Evolutionary conservation across 2,797 vertebrate genomes (phyloP), one percentile per base, ranked within the genome.

Genomic region (Syngnathus acus): DNA sequence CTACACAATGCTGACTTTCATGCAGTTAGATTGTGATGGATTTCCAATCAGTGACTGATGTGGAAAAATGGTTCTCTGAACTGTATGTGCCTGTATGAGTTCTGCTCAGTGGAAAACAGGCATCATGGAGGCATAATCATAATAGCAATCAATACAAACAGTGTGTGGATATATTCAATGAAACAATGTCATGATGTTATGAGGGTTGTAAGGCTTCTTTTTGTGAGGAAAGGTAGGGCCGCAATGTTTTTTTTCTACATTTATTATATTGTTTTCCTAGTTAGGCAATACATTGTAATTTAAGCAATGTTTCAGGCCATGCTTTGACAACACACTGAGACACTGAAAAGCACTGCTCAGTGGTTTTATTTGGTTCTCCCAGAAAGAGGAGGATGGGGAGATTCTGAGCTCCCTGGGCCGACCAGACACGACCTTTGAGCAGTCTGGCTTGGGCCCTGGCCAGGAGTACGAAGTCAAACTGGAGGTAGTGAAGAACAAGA

Each of bases 401-500:
- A 98, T 99, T 81, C 91, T 92, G 66, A 97, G 93, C 79, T 92
- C 93, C 50, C 88, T 99, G 62, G 88, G 90, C 66, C 92, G 90
- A 14, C 94, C 96, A 2, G 93, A 97, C 82, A 96, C 94, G 72
- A 94, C 93, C n/a, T 98, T 95, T 66, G 88, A 91, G 80, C 97
- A 99, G 84, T 96, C 94, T 0, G 97, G 97, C 17, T 89, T 99
- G 72, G 94, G 93, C 48, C 96, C 97, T 0, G 97, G 97, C 62
- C 94, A 98, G 38, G 94, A 96, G 67, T 99, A 99, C 60, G 95
- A 99, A 71, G 96, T 99, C 76, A 95, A 96, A 45, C 90, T 99
- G 74, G 94, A 95, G 66, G 89, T 94, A 0, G 90, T 99, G 83
- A 99, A 99, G 82, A 98, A 99, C 87, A 95, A 94, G 39, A 97